Evolutionary conservation across 2,888 invertebrate genomes (phyloP), one percentile per base, ranked within the genome.

Genomic region (Tiliacea citrago): DNA sequence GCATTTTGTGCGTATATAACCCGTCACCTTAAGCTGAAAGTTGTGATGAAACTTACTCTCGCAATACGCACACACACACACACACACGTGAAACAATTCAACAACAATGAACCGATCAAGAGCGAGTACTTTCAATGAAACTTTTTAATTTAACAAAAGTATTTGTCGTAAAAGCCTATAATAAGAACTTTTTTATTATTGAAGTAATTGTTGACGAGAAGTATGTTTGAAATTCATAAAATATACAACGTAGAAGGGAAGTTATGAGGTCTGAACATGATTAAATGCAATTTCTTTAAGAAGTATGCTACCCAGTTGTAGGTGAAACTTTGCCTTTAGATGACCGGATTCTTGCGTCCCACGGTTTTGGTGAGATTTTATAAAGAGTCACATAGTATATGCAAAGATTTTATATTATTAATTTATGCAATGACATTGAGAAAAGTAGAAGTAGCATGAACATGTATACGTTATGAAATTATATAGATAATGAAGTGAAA

Each of bases 201-300:
- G 94, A 94, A 95, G 93, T 94, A 94, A 95, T 94, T 94, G 95
- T 94, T 94, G 91, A 93, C 92, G 92, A 91, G 93, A 94, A 95
- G 91, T 93, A 94, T 88, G 84, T 92, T 85, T 84, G 91, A 92
- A 94, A 94, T 94, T 95, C 92, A 92, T 93, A 94, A 94, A 95
- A 93, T 93, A 92, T 88, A 93, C 90, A 91, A 88, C 89, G 91
- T 90, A 90, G 91, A 91, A 92, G 90, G 89, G 74, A 92, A 94
- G 94, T 93, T 95, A 92, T 93, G 92, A 92, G 92, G 92, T 94
- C 92, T 91, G 91, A 92, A 94, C 92, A 94, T 95, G 93, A 95
- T 94, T 94, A 94, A 95, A 95, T 95, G 95, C 95, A 95, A 95
- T 96, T 95, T 95, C 95, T 95, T 95, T 90, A 91, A 88, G 90